Percentiles rank a stretch among this genome's conserved stretches.
Evolutionary conservation across 2,888 invertebrate species (phyloP).

Genomic region (Papilio elwesi): DNA sequence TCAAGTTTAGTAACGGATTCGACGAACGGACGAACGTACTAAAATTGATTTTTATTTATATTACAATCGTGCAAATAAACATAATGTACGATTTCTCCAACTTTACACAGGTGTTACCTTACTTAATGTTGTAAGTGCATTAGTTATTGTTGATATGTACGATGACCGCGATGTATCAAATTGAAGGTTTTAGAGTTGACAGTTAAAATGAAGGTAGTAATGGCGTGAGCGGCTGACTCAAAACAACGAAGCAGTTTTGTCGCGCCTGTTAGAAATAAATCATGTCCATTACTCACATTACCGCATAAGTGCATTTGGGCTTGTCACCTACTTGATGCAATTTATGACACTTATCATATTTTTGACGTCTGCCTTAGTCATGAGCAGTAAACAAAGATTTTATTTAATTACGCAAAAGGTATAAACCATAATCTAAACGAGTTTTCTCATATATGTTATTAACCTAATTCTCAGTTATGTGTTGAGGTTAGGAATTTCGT

Average conservation of each 20-base stretch:
- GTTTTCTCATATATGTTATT: background rate
- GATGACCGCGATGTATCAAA: constrained; percentile 44
- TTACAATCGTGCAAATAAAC: background rate
- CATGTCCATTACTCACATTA: constrained; percentile 36
- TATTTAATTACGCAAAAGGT: constrained; percentile 4
- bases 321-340: constrained; percentile 31
- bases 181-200: constrained; percentile 38
- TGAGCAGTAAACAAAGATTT: constrained; percentile 26
- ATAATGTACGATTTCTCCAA: background rate
- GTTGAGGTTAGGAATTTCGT: background rate
- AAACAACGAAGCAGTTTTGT: constrained; percentile 36
- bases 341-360: constrained; percentile 39
- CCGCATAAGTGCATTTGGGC: constrained; percentile 39
- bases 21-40: too few relatives aligned
- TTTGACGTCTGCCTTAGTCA: constrained; percentile 39
- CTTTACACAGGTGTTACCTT: background rate
- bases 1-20: too few relatives aligned
- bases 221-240: constrained; percentile 27
- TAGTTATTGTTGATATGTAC: constrained; percentile 26
- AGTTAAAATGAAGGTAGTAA: constrained; percentile 36
- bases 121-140: background rate
- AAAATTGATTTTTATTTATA: background rate
- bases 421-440: constrained; percentile 1
- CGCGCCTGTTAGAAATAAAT: constrained; percentile 35
- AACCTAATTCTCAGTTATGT: background rate